These are phyloP conservation scores for Heterodera schachtii DNA, from an alignment of 1,140 invertebrate species.

Conservation along the genomic window DNA sequence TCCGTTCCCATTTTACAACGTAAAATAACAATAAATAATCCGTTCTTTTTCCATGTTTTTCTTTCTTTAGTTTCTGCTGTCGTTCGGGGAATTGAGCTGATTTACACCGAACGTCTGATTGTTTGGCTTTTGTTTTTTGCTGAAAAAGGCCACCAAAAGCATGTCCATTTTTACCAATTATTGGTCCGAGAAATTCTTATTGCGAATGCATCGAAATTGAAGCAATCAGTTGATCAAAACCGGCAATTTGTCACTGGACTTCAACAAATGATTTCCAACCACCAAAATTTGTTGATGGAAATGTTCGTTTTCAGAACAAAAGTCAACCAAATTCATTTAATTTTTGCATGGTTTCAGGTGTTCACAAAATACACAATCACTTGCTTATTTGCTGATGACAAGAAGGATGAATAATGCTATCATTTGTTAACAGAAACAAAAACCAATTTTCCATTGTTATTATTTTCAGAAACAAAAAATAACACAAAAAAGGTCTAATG, in stretches of 20 bases:
- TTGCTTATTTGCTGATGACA: conserved; percentile 12
- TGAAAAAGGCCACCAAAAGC: conserved; percentile 7
- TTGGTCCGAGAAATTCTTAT: conserved; percentile 38
- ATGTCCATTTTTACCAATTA: conserved; percentile 40
- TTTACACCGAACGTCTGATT: conserved; percentile 40
- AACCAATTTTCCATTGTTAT: not conserved
- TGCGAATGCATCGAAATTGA: conserved; percentile 36
- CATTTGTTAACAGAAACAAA: not conserved
- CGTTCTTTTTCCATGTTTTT: not conserved
- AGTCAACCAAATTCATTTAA: not conserved
- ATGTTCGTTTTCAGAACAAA: conserved; percentile 19
- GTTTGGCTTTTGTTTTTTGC: conserved; percentile 19
- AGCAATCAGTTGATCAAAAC: conserved; percentile 19
- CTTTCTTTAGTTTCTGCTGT: conserved; percentile 34
- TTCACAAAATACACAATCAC: conserved; percentile 16
- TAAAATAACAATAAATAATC: conserved; percentile 2
- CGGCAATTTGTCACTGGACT: conserved; percentile 32
- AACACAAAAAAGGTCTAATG: too few relatives aligned
- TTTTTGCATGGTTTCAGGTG: conserved; percentile 11
- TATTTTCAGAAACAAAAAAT: too few relatives aligned
- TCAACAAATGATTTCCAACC: conserved; percentile 36
- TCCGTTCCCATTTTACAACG: conserved; percentile 42
- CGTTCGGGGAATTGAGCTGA: conserved; percentile 22
- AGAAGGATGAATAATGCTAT: conserved; percentile 9
- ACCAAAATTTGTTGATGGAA: conserved; percentile 30